A percentile compares a stretch with the other conserved stretches of the same genome.
Conservation (phyloP, 2,888 invertebrate genomes). For the Troilus luridus region DNA sequence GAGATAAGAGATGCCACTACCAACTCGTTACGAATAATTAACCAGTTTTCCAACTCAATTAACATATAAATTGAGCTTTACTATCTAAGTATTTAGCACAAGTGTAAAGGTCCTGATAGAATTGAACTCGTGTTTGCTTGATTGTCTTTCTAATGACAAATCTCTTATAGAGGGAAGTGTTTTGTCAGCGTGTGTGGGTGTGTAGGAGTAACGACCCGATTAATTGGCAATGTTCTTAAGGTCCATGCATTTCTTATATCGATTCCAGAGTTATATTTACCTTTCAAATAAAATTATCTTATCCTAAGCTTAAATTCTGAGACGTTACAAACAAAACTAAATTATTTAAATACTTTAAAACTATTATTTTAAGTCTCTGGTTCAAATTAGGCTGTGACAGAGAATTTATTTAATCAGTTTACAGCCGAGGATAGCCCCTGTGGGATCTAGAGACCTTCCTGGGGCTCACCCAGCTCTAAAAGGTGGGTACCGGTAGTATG, state of each 20-base stretch:
- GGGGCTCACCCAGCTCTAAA: too few relatives aligned
- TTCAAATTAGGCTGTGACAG: too few relatives aligned
- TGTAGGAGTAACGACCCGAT: neutral
- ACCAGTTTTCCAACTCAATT: slow-evolving; percentile 33
- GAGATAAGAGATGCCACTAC: neutral
- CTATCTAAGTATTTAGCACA: slow-evolving; percentile 6
- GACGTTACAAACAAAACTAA: too few relatives aligned
- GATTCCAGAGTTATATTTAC: too few relatives aligned
- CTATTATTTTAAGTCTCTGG: too few relatives aligned
- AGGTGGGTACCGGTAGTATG: too few relatives aligned
- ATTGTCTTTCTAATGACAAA: neutral
- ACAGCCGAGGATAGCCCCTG: too few relatives aligned
- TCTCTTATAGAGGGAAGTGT: neutral
- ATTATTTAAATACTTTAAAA: too few relatives aligned
- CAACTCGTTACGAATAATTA: slow-evolving; percentile 6
- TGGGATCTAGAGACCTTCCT: too few relatives aligned
- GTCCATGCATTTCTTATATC: neutral
- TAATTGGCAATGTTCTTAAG: neutral
- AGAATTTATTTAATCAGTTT: too few relatives aligned
- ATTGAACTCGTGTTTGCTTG: neutral
- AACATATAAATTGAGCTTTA: slow-evolving; percentile 46
- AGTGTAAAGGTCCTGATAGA: neutral
- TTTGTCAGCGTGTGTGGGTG: neutral
- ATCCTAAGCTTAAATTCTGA: too few relatives aligned
- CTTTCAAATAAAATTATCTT: too few relatives aligned